Evolutionary conservation across 2,797 vertebrate genomes (phyloP).

Genomic region (Ciconia nigra): DNA sequence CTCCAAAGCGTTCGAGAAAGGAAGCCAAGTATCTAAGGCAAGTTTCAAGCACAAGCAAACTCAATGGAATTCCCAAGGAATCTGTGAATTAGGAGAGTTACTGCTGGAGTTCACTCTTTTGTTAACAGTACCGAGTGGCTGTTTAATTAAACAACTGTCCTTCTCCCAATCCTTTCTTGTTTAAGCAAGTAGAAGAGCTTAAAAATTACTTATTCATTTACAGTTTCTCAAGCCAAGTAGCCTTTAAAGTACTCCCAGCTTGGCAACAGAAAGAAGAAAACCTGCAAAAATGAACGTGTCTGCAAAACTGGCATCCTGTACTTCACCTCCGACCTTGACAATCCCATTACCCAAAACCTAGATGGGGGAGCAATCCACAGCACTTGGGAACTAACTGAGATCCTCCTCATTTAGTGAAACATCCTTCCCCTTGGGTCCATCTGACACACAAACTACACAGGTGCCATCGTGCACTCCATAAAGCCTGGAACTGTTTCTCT

Average conservation of each 20-base stretch:
- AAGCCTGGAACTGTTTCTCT: not conserved
- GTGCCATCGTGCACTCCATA: not conserved
- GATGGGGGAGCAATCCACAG: not conserved
- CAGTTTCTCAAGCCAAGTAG: not conserved
- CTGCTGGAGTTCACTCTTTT: slow-evolving; percentile 49
- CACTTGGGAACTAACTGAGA: not conserved
- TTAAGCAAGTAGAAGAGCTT: slow-evolving; percentile 24
- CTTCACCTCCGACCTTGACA: not conserved
- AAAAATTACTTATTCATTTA: not conserved
- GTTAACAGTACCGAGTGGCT: slow-evolving; percentile 45
- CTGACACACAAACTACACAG: not conserved
- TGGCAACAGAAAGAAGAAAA: slow-evolving; percentile 22
- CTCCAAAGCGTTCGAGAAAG: slow-evolving; percentile 2
- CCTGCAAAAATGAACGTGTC: not conserved
- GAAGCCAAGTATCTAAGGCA: slow-evolving; percentile 19
- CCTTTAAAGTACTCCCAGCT: slow-evolving; percentile 11
- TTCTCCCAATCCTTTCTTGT: not conserved
- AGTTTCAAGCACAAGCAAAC: slow-evolving; percentile 25
- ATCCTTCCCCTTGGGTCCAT: not conserved
- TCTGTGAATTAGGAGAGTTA: slow-evolving; percentile 41
- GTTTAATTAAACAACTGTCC: slow-evolving; percentile 63
- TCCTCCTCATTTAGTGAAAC: not conserved
- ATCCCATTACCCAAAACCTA: slow-evolving; percentile 3
- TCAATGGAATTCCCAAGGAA: slow-evolving; percentile 63
- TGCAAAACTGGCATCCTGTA: not conserved